phyloP scores from a whole-genome alignment of 1,140 invertebrate genomes.

The Lepidostoma basale region DNA sequence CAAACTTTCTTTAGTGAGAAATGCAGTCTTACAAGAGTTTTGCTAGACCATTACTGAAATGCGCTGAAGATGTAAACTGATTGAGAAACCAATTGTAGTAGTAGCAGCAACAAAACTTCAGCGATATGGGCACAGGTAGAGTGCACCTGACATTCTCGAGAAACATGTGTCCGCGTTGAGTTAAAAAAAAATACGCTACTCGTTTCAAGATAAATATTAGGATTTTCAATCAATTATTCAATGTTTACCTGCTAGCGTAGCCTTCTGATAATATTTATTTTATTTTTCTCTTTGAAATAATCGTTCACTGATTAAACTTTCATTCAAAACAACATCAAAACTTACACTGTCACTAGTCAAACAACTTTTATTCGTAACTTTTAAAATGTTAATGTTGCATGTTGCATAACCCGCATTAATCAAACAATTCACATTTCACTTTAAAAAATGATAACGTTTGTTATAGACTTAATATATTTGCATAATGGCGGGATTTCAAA shows the following conservation, averaged over 20 bases:
- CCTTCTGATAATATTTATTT: no score
- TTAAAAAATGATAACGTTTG: neutral
- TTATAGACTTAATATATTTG: slow-evolving; percentile 1
- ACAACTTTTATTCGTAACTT: slow-evolving; percentile 20
- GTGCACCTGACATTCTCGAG: neutral
- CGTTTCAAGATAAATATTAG: neutral
- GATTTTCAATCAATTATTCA: neutral
- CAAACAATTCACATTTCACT: slow-evolving; percentile 14
- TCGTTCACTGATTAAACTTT: neutral
- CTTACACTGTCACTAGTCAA: slow-evolving; percentile 32
- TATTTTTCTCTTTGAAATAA: neutral
- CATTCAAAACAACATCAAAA: slow-evolving; percentile 14
- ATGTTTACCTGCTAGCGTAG: no score
- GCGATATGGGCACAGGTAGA: neutral
- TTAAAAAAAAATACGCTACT: neutral
- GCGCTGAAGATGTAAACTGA: neutral
- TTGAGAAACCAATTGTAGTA: neutral
- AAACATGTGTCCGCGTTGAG: slow-evolving; percentile 6
- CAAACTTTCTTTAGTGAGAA: slow-evolving; percentile 15
- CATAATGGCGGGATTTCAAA: slow-evolving; percentile 29
- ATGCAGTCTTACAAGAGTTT: slow-evolving; percentile 13
- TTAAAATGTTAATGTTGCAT: slow-evolving; percentile 4
- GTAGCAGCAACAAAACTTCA: neutral
- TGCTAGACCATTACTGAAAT: neutral
- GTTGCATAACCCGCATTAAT: slow-evolving; percentile 4